Conservation (phyloP, 2,888 invertebrate species). For the Heliconius ismenius region DNA sequence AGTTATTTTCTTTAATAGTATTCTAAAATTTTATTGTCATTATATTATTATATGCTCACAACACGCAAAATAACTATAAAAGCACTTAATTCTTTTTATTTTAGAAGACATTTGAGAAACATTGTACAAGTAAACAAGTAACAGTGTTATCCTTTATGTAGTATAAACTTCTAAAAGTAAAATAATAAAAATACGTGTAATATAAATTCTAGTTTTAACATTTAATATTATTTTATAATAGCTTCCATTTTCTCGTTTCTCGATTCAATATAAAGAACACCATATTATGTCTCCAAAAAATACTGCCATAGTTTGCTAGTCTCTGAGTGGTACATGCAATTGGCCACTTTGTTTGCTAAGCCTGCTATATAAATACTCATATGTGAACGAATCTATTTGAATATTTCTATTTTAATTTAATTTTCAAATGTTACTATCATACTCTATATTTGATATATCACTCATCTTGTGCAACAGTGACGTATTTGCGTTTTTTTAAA, state of each 20-base stretch:
- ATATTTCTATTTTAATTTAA: no score
- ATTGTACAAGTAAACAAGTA: conserved; percentile 4
- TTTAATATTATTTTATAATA: neutral
- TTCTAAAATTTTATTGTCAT: conserved; percentile 1
- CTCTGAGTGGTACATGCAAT: no score
- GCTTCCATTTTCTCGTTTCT: neutral
- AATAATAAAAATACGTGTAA: neutral
- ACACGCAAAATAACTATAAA: conserved; percentile 8
- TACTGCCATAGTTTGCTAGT: no score
- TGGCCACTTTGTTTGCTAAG: no score
- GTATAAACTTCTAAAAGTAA: neutral
- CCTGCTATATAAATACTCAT: no score
- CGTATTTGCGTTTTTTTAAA: no score
- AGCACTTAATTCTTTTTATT: no score
- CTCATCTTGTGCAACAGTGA: no score
- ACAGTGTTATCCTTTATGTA: neutral
- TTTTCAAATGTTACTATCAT: no score
- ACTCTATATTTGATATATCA: no score
- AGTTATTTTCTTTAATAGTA: neutral
- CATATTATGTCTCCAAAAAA: no score
- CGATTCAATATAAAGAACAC: neutral
- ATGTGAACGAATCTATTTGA: no score
- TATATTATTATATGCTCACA: neutral
- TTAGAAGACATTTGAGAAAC: neutral
- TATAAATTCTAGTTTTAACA: neutral